Percentiles rank a stretch among this genome's conserved stretches.
Conservation (phyloP, 2,888 invertebrate genomes). For the Pollenia labialis region DNA sequence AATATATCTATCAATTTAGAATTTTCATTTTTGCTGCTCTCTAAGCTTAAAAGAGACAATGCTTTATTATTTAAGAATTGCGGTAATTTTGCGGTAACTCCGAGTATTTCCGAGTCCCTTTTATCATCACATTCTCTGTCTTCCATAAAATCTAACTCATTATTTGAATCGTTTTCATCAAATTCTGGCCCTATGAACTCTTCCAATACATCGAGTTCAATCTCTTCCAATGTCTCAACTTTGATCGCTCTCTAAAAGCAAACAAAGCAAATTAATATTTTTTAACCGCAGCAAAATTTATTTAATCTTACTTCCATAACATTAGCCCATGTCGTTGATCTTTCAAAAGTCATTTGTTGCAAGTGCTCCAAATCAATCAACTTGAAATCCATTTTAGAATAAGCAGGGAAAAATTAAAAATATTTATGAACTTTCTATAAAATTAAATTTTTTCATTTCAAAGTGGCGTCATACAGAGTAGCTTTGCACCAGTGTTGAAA, state of each 20-base stretch:
- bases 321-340: slow-evolving; percentile 80
- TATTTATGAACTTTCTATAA: background rate
- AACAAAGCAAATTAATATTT: background rate
- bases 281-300: background rate
- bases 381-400: slow-evolving; percentile 85
- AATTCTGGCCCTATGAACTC: background rate
- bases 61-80: slow-evolving; percentile 8
- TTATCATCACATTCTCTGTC: slow-evolving; percentile 61
- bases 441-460: slow-evolving; percentile 5
- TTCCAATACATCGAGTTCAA: slow-evolving; percentile 15
- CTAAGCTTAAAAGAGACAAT: background rate
- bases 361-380: slow-evolving; percentile 96
- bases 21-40: background rate
- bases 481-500: no score
- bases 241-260: slow-evolving; percentile 60
- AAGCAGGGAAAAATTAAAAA: slow-evolving; percentile 88
- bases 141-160: slow-evolving; percentile 61
- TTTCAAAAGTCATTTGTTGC: slow-evolving; percentile 77
- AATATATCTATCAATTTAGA: slow-evolving; percentile 75
- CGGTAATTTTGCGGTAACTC: slow-evolving; percentile 39
- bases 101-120: slow-evolving; percentile 67
- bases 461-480: slow-evolving; percentile 59
- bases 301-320: slow-evolving; percentile 76
- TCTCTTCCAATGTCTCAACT: slow-evolving; percentile 16
- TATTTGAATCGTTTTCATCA: slow-evolving; percentile 11